A percentile compares a stretch with the other conserved stretches of the same genome.
phyloP scores from a whole-genome alignment of 2,113 vertebrate genomes.

The Phocoena phocoena region DNA sequence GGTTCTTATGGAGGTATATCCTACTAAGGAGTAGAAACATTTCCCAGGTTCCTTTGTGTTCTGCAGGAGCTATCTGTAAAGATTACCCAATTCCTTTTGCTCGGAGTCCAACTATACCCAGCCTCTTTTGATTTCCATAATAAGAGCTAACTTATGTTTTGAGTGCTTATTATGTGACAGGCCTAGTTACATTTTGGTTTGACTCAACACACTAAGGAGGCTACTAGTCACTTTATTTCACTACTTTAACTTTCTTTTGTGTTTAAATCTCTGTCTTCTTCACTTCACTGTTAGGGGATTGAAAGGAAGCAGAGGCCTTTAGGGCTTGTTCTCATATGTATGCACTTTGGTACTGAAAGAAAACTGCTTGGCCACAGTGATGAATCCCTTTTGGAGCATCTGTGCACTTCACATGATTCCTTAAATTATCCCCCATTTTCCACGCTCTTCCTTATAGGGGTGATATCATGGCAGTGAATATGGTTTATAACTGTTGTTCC shows the following conservation, averaged over 20 bases:
- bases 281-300: not conserved
- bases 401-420: not conserved
- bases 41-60: not conserved
- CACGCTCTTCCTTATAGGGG: not conserved
- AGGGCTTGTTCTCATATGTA: not conserved
- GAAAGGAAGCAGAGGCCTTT: not conserved
- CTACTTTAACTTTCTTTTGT: not conserved
- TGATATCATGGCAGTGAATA: not conserved
- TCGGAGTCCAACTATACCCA: not conserved
- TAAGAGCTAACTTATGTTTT: not conserved
- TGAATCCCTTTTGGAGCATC: not conserved
- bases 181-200: constrained; percentile 20
- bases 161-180: not conserved
- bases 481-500: not conserved
- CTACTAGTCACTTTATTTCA: constrained; percentile 22
- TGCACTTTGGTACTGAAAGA: not conserved
- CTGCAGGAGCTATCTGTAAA: not conserved
- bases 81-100: not conserved
- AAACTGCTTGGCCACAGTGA: not conserved
- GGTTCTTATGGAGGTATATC: not conserved
- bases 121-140: not conserved
- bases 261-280: not conserved
- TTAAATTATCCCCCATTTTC: not conserved
- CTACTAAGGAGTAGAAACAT: not conserved
- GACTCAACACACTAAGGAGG: not conserved